Evolutionary conservation across 2,113 vertebrate genomes (phyloP).

Genomic region (Alethe diademata): DNA sequence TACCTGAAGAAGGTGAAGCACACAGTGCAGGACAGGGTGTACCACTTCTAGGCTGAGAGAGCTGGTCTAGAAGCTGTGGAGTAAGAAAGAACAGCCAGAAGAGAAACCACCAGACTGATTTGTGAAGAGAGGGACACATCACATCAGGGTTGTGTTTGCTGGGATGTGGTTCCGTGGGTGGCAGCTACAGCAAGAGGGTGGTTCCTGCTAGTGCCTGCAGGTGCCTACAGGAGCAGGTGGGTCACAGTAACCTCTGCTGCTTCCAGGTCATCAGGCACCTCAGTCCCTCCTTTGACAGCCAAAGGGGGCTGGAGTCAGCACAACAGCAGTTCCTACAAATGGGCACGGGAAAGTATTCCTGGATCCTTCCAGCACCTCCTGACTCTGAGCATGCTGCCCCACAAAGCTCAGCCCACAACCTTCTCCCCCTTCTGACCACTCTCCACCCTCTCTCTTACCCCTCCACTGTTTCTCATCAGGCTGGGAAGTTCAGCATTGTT

Average conservation of each 20-base stretch:
- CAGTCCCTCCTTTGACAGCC: not conserved
- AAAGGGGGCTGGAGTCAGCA: not conserved
- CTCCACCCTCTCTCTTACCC: not conserved
- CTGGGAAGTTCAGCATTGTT: constrained; percentile 73
- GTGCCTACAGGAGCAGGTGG: not conserved
- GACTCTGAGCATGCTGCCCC: not conserved
- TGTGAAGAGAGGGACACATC: not conserved
- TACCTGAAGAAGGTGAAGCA: not conserved
- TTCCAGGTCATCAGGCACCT: not conserved
- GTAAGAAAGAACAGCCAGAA: not conserved
- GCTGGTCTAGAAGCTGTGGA: not conserved
- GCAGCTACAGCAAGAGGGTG: not conserved
- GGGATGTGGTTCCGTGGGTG: not conserved
- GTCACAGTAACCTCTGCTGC: not conserved
- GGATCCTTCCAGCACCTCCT: not conserved
- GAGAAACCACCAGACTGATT: not conserved
- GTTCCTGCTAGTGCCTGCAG: not conserved
- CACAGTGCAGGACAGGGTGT: not conserved
- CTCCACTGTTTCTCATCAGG: constrained; percentile 50
- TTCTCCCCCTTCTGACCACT: not conserved
- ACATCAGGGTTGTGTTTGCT: not conserved
- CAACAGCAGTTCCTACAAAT: not conserved
- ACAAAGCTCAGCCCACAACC: not conserved
- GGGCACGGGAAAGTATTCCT: not conserved
- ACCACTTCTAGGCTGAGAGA: not conserved